Conservation (phyloP, 37 sponge, comb jelly and placozoan genomes). For the Amphimedon queenslandica region DNA sequence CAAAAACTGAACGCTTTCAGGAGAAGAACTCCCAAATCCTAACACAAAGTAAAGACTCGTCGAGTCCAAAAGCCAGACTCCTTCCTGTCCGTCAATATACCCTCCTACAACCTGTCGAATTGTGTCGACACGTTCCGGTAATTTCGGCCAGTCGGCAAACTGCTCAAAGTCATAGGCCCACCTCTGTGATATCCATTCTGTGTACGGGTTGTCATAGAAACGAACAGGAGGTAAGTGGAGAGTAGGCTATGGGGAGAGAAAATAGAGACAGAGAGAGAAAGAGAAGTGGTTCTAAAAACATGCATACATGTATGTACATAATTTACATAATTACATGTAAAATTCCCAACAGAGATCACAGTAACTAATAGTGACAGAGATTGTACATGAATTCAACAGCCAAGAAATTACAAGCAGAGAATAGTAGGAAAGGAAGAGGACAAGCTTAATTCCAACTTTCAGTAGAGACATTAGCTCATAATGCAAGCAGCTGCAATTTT, state of each 20-base stretch:
- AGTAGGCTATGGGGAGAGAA: slow-evolving; percentile 8
- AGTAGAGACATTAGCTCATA: too few relatives aligned
- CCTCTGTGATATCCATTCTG: slow-evolving; percentile 73
- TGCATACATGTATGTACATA: too few relatives aligned
- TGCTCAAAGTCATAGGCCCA: slow-evolving; percentile 48
- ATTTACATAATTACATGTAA: too few relatives aligned
- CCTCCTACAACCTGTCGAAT: slow-evolving; percentile 47
- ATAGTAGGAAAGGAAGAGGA: too few relatives aligned
- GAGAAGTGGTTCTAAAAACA: too few relatives aligned
- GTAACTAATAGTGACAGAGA: too few relatives aligned
- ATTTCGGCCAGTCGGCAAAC: slow-evolving; percentile 60
- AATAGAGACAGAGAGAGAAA: background rate
- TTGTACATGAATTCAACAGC: too few relatives aligned
- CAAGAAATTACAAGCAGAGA: too few relatives aligned
- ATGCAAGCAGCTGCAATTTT: too few relatives aligned
- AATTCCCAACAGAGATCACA: too few relatives aligned
- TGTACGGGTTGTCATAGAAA: slow-evolving; percentile 64
- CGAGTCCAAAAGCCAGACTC: slow-evolving; percentile 49
- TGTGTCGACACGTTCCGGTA: slow-evolving; percentile 29
- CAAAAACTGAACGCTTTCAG: slow-evolving; percentile 16
- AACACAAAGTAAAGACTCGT: slow-evolving; percentile 41
- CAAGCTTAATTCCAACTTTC: too few relatives aligned
- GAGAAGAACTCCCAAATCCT: background rate
- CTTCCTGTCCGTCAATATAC: slow-evolving; percentile 8
- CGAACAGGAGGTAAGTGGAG: slow-evolving; percentile 3